These are phyloP conservation scores for Corythaixoides concolor DNA, from an alignment of 2,113 vertebrate genomes.

Conservation along the genomic window DNA sequence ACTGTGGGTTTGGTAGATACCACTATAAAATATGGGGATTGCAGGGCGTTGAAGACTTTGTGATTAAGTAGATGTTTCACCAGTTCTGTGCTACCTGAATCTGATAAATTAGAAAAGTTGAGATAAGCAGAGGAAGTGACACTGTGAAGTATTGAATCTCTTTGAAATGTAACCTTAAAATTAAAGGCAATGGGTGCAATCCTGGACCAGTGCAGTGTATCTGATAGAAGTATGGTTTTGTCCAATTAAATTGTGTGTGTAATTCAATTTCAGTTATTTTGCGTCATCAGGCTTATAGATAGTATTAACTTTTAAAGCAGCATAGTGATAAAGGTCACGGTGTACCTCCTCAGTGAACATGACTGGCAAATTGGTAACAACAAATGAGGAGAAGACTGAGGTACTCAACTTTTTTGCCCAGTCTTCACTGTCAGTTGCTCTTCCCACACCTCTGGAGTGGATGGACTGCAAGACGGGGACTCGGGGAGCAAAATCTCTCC, in stretches of 20 bases:
- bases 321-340: background rate
- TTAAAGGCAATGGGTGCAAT: background rate
- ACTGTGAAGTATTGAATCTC: background rate
- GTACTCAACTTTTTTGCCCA: background rate
- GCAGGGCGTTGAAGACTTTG: background rate
- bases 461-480: background rate
- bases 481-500: background rate
- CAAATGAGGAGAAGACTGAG: background rate
- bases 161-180: background rate
- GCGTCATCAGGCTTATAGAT: background rate
- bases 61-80: background rate
- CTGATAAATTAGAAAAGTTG: background rate
- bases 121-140: background rate
- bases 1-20: background rate
- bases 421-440: background rate
- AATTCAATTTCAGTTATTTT: background rate
- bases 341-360: fast-evolving
- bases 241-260: background rate
- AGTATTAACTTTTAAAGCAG: background rate
- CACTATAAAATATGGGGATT: background rate
- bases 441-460: background rate
- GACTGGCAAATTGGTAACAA: background rate
- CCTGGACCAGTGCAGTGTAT: background rate
- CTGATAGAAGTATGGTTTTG: background rate
- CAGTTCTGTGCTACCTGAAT: background rate